Evolutionary conservation across 2,888 invertebrate species (phyloP), one percentile per base, ranked within the genome.

Genomic region (Drosophila silvestris): DNA sequence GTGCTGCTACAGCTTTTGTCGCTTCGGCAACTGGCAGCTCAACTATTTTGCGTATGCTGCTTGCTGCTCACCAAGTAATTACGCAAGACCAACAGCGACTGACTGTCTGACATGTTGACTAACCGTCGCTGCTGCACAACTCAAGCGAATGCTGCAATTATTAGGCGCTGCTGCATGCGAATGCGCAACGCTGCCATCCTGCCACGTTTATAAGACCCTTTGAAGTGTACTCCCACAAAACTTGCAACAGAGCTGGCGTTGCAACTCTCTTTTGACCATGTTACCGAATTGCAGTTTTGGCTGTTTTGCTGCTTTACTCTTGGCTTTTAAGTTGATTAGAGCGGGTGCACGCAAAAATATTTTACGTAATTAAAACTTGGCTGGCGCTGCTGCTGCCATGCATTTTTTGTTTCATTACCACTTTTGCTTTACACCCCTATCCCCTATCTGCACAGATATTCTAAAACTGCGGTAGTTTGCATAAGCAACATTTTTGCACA

Each of bases 301-400:
- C 56, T 58, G 28, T 41, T 47, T 59, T 53, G 50, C n/a, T 63
- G 32, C 28, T 28, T n/a, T 65, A 28, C 30, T 30, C 44, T 39
- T 70, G 70, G 83, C 87, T 89, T 85, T 87, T 87, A 89, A 87
- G 83, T 87, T 87, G 89, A 89, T 87, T 87, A 87, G 89, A 81
- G 85, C 71, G 79, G 64, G 70, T 70, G 80, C 74, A 82, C 73
- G 89, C 89, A 77, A 83, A 87, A 87, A 87, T 87, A 87, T 87
- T 89, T 87, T 89, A 89, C 85, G 87, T 87, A 87, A 87, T 87
- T 87, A 87, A 87, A 87, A 87, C 85, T 87, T 89, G 85, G 70
- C 77, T 80, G 69, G n/a, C 62, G 63, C 57, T 82, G 69, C 26
- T 58, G 64, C 58, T 59, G 74, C 63, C 47, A 82, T 88, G 82